phyloP scores from a whole-genome alignment of 2,113 vertebrate genomes.

The Macrotus californicus region DNA sequence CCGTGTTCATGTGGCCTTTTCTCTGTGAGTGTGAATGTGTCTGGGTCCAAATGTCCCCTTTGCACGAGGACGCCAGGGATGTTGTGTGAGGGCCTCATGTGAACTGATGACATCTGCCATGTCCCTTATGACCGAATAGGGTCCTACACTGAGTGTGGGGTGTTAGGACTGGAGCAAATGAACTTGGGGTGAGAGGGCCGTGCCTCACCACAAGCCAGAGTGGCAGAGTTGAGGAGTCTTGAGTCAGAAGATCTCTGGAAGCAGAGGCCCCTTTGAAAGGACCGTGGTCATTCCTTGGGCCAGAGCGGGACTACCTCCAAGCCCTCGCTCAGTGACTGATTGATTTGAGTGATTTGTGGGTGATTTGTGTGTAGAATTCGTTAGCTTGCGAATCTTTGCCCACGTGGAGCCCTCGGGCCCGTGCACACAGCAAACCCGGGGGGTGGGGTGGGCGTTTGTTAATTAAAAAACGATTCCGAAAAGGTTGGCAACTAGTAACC shows the following conservation, averaged over 20 bases:
- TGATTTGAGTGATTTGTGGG: no score
- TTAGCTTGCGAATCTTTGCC: neutral
- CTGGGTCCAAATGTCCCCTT: neutral
- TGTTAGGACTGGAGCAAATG: neutral
- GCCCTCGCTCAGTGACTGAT: no score
- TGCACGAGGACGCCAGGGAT: neutral
- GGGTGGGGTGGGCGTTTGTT: neutral
- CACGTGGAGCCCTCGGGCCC: neutral
- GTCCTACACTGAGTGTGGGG: neutral
- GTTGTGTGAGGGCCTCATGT: neutral
- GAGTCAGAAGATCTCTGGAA: neutral
- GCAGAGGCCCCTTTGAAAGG: neutral
- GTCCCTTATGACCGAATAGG: neutral
- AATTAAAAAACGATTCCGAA: neutral
- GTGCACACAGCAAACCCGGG: neutral
- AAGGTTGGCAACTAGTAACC: no score
- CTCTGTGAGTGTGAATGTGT: no score
- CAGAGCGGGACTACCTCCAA: no score
- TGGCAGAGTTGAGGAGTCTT: neutral
- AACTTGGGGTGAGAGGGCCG: no score
- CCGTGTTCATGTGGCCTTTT: no score
- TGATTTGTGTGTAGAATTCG: neutral
- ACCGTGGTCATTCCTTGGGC: no score
- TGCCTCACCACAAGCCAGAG: neutral
- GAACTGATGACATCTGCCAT: neutral